Conservation (phyloP, 2,888 invertebrate species). For the Tuta absoluta region DNA sequence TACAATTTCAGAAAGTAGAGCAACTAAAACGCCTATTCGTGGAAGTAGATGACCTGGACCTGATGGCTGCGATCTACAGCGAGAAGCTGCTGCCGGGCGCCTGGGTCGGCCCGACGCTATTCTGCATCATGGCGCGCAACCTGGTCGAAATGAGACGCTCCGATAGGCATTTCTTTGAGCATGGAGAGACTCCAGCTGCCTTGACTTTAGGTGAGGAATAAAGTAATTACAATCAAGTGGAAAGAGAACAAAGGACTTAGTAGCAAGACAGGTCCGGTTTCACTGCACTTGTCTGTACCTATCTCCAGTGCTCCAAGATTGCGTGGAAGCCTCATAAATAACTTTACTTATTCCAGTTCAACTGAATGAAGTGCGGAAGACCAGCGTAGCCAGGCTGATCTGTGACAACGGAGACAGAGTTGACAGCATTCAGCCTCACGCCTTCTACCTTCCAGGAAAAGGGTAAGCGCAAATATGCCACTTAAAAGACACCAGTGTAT, state of each 20-base stretch:
- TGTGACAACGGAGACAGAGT: conserved; percentile 87
- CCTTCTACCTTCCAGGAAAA: conserved; percentile 36
- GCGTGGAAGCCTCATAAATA: not conserved
- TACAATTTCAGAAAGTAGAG: conserved; percentile 43
- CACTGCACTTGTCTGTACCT: too few species aligned
- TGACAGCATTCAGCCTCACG: conserved; percentile 64
- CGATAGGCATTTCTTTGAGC: conserved; percentile 50
- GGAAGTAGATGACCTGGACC: conserved; percentile 46
- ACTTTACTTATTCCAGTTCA: conserved; percentile 38
- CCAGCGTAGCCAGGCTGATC: conserved; percentile 85
- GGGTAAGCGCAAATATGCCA: conserved; percentile 34
- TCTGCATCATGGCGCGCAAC: conserved; percentile 48
- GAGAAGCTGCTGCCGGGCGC: conserved; percentile 42
- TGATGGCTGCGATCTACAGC: conserved; percentile 47
- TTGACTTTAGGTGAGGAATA: conserved; percentile 45
- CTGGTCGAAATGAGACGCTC: conserved; percentile 46
- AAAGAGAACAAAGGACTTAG: too few species aligned
- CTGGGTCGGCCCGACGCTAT: conserved; percentile 42
- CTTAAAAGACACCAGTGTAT: too few species aligned
- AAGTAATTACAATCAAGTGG: too few species aligned
- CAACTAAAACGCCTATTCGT: conserved; percentile 45
- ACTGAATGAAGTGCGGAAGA: conserved; percentile 82
- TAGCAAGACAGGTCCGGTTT: too few species aligned
- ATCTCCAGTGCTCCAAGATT: too few species aligned
- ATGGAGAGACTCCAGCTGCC: conserved; percentile 43